Base-by-base conservation (phyloP, 2,113 vertebrate species). In the Caranx ignobilis region DNA sequence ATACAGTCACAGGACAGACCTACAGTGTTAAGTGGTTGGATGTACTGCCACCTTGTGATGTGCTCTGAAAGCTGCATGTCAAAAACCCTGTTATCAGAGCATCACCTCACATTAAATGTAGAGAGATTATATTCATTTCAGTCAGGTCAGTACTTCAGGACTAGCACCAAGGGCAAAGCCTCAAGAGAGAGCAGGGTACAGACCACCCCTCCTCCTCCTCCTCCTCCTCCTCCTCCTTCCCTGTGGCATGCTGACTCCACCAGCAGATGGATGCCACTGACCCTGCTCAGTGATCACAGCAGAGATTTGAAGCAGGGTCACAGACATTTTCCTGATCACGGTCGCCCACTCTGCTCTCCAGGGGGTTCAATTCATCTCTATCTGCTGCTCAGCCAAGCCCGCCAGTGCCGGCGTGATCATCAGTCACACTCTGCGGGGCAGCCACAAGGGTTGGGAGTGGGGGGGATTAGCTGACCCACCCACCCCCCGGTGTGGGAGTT, bases 21-120 rank as follows among this genome's bases (percentile, higher is more conserved):
- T 32, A 0, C 19, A 26, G 48, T 19, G 2, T 39, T 45, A 45
- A 79, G 59, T 47, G 52, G 41, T 81, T 87, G 89, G 82, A 35
- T 82, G 79, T 79, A 87, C 88, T 92, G 93, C 94, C 94, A 88
- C 87, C 94, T 93, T 81, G 93, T 93, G 94, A 84, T 87, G 76
- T 12, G 48, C 70, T 68, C 12, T 69, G 75, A 71, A 79, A 87
- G 31, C 54, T 89, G 87, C 90, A 92, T 0, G 61, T 75, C 69
- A 35, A 66, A 66, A 66, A 4, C 5, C 10, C 47, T 35, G 54
- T 16, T 41, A 35, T 72, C 41, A 47, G 6, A 43, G 16, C 15
- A 57, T 35, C 39, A 18, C 34, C 26, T 62, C 35, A 60, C n/a
- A 48, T 34, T 13, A 32, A 39, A 54, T 32, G 71, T 13, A 19